These are phyloP conservation scores for Petrosia ficiformis DNA, from an alignment of 37 sponge, comb jelly and placozoan genomes.

Conservation along the genomic window DNA sequence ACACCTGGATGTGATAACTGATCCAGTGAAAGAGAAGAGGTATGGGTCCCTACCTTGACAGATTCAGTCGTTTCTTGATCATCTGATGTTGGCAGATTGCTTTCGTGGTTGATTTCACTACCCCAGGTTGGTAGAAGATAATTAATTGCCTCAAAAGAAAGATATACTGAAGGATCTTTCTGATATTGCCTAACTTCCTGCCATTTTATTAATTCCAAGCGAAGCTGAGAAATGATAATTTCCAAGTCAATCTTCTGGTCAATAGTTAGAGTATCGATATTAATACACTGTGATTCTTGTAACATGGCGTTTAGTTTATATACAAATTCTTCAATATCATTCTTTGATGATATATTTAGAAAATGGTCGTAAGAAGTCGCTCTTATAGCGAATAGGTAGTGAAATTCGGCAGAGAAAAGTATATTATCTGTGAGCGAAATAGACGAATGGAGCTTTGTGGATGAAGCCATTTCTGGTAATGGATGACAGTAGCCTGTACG, in stretches of 20 bases:
- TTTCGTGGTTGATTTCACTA: not conserved
- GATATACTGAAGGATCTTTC: conserved; percentile 42
- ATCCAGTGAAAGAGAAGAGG: not conserved
- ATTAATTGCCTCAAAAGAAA: conserved; percentile 38
- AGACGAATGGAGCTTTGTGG: not conserved
- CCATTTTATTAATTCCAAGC: conserved; percentile 44
- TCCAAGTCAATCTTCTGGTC: conserved; percentile 51
- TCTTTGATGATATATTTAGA: not conserved
- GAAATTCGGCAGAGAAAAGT: not conserved
- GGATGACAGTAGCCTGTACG: conserved; percentile 38
- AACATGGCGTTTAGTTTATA: conserved; percentile 5
- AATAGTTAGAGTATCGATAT: not conserved
- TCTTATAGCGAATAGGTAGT: not conserved
- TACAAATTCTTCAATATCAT: conserved; percentile 10
- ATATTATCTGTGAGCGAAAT: not conserved
- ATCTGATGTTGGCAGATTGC: no score
- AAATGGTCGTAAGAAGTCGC: conserved; percentile 23
- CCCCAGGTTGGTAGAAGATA: conserved; percentile 62
- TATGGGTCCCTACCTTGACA: not conserved
- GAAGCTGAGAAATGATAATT: conserved; percentile 42
- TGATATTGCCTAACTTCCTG: conserved; percentile 17
- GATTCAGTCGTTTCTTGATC: not conserved
- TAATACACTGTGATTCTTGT: conserved; percentile 25
- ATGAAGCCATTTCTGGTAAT: not conserved
- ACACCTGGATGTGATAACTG: conserved; percentile 33